phyloP scores from a whole-genome alignment of 2,113 vertebrate species.

The Arenaria interpres region DNA sequence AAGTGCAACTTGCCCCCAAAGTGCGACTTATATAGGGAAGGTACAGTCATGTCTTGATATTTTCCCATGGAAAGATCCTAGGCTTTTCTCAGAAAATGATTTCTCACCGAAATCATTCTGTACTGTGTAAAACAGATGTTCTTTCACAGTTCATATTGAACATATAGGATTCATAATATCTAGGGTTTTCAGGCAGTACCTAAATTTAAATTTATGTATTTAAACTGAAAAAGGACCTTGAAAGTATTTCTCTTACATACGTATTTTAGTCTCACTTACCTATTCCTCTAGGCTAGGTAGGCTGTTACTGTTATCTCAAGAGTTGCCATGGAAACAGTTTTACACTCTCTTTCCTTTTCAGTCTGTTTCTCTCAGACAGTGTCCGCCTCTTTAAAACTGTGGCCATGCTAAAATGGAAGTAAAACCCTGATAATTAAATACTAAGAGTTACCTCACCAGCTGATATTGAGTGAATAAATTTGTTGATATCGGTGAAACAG shows the following conservation, averaged over 20 bases:
- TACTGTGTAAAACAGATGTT: neutral
- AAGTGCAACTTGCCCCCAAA: too few relatives aligned
- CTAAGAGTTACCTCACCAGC: neutral
- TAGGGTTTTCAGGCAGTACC: constrained; percentile 21
- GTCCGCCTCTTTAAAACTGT: constrained; percentile 59
- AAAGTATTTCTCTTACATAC: constrained; percentile 57
- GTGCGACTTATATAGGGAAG: neutral
- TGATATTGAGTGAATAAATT: neutral
- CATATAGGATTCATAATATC: constrained; percentile 26
- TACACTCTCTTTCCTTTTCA: constrained; percentile 41
- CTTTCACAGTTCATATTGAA: constrained; percentile 15
- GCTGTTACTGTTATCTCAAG: constrained; percentile 59
- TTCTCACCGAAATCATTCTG: neutral
- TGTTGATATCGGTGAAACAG: neutral
- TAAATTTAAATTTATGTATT: constrained; percentile 67
- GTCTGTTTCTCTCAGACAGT: constrained; percentile 34
- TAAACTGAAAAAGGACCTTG: constrained; percentile 46
- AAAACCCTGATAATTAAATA: constrained; percentile 60
- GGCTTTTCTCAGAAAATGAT: neutral
- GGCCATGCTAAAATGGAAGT: constrained; percentile 62
- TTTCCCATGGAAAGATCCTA: neutral
- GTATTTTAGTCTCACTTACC: constrained; percentile 67
- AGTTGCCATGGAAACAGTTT: constrained; percentile 77
- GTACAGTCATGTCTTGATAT: neutral
- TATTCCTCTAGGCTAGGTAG: constrained; percentile 66